Evolutionary conservation across 2,888 invertebrate genomes (phyloP).

Genomic region (Helleia helle): DNA sequence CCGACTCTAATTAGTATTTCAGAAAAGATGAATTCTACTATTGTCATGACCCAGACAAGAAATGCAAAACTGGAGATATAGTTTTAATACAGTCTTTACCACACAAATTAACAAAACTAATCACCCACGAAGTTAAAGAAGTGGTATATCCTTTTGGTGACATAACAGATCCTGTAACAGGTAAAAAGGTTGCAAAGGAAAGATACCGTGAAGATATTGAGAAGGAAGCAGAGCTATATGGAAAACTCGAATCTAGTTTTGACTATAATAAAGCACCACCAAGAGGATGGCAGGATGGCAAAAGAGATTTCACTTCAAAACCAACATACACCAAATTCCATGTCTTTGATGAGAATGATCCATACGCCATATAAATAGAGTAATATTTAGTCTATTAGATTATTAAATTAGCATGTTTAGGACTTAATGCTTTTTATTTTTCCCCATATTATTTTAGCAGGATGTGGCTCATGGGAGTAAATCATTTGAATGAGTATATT

Average conservation of each 20-base stretch:
- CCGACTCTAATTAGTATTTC: constrained; percentile 83
- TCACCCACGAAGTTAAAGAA: constrained; percentile 86
- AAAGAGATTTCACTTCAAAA: constrained; percentile 85
- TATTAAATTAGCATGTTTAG: constrained; percentile 16
- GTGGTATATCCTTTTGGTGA: constrained; percentile 88
- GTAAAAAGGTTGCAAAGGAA: constrained; percentile 82
- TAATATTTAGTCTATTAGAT: constrained; percentile 15
- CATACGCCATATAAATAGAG: constrained; percentile 76
- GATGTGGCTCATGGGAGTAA: too few species aligned
- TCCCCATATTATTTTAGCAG: too few species aligned
- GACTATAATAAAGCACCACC: constrained; percentile 84
- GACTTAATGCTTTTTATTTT: constrained; percentile 9
- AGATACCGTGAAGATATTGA: constrained; percentile 85
- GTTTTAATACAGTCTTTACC: constrained; percentile 85
- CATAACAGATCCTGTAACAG: constrained; percentile 88
- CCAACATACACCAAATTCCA: constrained; percentile 86
- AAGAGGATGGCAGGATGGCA: constrained; percentile 87
- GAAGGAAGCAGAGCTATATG: constrained; percentile 78
- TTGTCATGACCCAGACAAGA: constrained; percentile 84
- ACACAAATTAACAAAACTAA: constrained; percentile 80
- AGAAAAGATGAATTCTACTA: constrained; percentile 80
- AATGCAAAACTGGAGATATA: constrained; percentile 87
- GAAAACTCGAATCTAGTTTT: constrained; percentile 78
- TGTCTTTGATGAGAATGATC: constrained; percentile 82
- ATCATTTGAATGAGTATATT: too few species aligned